Base-by-base conservation (phyloP, 2,888 invertebrate species). In the Eutolmus rufibarbis region DNA sequence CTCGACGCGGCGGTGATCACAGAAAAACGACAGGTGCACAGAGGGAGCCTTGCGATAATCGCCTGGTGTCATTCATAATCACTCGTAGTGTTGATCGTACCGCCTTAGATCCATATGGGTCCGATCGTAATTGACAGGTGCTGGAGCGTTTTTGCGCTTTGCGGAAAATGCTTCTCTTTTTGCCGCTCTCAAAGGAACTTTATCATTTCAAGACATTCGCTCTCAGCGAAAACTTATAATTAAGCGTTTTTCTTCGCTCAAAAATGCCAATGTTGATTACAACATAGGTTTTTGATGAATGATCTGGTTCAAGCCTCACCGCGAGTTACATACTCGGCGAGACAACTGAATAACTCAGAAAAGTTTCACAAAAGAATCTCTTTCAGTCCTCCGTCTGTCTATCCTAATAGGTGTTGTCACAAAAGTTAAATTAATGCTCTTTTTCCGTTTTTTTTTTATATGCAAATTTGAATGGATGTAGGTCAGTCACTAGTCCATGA, bases 261-360 rank as follows among this genome's bases (percentile, higher is more conserved):
- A 46, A 79, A 79, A 51, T 79, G 79, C 56, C 79, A 79, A 79
- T 79, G 79, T 79, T 79, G 79, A 79, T 79, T 79, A 51, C 79
- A 79, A 51, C 79, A 79, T 79, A n/a, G 79, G 23, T 79, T 40
- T 46, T 79, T 79, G 79, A 79, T 31, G 31, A 79, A 79, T 79
- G 51, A 51, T 79, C 23, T 28, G 16, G 51, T 28, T 79, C 31
- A 46, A 28, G 28, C 51, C 51, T 79, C 56, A 28, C 51, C 51
- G n/a, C 19, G n/a, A 51, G n/a, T 2, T 51, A n/a, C n/a, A n/a
- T 51, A n/a, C 51, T n/a, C 2, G 2, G 19, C n/a, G 51, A 1
- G 51, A 51, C 78, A 23, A 5, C 34, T 46, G 43, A 78, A 78
- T 78, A 78, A 0, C 46, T 19, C 46, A 43, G 43, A 78, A 40